Evolutionary conservation across 2,113 vertebrate species (phyloP).

Genomic region (Burhinus bistriatus): DNA sequence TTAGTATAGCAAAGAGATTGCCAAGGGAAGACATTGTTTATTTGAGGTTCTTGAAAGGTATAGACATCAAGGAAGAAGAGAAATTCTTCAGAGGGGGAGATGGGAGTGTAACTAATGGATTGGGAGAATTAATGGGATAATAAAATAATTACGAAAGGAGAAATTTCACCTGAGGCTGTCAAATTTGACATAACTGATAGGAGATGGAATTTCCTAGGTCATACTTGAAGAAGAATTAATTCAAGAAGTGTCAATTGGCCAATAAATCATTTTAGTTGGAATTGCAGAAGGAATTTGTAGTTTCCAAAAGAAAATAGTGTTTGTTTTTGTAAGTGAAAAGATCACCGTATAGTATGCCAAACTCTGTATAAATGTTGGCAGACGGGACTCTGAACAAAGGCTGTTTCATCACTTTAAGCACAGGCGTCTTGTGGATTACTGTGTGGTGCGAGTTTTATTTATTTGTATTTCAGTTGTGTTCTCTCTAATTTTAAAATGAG

Average conservation of each 20-base stretch:
- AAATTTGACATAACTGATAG: slow-evolving; percentile 31
- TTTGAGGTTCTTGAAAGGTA: slow-evolving; percentile 21
- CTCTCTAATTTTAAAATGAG: neutral
- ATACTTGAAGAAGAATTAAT: slow-evolving; percentile 47
- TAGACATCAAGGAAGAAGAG: neutral
- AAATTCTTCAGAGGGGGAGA: neutral
- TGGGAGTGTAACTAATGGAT: slow-evolving; percentile 3
- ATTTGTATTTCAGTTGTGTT: neutral
- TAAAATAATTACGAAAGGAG: slow-evolving; percentile 59
- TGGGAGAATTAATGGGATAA: slow-evolving; percentile 48
- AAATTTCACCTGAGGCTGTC: slow-evolving; percentile 50
- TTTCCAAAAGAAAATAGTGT: slow-evolving; percentile 35
- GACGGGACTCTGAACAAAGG: neutral
- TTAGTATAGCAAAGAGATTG: neutral
- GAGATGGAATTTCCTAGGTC: slow-evolving; percentile 49
- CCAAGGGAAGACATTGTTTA: neutral
- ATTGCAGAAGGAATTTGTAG: slow-evolving; percentile 1
- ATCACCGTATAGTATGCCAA: neutral
- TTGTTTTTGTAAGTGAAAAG: slow-evolving; percentile 17
- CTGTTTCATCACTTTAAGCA: slow-evolving; percentile 1
- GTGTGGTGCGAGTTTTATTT: neutral
- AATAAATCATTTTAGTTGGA: slow-evolving; percentile 40
- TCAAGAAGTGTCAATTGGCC: slow-evolving; percentile 35
- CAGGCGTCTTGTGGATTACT: neutral
- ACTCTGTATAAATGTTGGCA: slow-evolving; percentile 21